phyloP scores from a whole-genome alignment of 2,888 invertebrate genomes.

The Cheilosia vulpina region DNA sequence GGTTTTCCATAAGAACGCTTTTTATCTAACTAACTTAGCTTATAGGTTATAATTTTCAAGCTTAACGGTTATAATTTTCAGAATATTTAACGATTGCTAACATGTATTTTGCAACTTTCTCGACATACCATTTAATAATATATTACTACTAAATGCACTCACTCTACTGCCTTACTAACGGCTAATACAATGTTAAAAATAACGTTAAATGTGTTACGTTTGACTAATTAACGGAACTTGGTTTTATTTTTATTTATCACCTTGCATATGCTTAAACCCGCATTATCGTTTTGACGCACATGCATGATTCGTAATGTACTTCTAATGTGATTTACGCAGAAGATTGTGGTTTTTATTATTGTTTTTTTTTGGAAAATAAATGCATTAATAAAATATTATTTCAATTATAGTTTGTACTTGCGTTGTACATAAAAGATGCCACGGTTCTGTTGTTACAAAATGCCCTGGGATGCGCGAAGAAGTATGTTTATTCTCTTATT shows the following conservation, averaged over 20 bases:
- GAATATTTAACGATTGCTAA: not conserved
- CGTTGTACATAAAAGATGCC: slow-evolving; percentile 99
- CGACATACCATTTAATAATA: not conserved
- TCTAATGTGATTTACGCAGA: slow-evolving; percentile 11
- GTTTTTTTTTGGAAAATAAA: slow-evolving; percentile 31
- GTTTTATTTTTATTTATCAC: slow-evolving; percentile 17
- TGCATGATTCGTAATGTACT: slow-evolving; percentile 39
- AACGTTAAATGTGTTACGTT: slow-evolving; percentile 3
- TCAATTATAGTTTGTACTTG: slow-evolving; percentile 95
- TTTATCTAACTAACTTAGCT: not conserved
- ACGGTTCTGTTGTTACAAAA: slow-evolving; percentile 97
- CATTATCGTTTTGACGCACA: slow-evolving; percentile 41
- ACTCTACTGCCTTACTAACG: not conserved
- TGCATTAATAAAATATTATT: slow-evolving; percentile 47
- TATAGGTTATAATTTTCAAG: no score
- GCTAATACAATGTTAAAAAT: slow-evolving; percentile 1
- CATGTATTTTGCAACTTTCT: not conserved
- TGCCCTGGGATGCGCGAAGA: slow-evolving; percentile 99
- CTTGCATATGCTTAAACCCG: slow-evolving; percentile 33
- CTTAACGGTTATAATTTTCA: not conserved
- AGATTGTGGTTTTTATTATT: slow-evolving; percentile 20
- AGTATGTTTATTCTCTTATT: slow-evolving; percentile 82
- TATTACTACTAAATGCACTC: not conserved
- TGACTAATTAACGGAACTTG: slow-evolving; percentile 10
- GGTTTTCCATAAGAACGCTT: not conserved